Conservation (phyloP, 1,140 invertebrate genomes). For the Sycobia sp. region DNA sequence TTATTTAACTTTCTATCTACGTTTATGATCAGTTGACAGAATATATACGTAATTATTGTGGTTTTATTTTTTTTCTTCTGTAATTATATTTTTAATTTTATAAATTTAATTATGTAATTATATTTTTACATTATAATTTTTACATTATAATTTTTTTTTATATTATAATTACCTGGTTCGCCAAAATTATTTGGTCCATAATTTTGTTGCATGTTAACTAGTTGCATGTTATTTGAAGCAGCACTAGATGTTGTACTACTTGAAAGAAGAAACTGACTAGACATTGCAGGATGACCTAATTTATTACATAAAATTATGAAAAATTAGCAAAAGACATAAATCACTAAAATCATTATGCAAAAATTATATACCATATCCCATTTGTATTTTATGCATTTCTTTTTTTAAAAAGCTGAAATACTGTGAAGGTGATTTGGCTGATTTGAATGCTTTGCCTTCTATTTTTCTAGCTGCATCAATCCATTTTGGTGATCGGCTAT, state of each 20-base stretch:
- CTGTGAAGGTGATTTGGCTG: slow-evolving; percentile 21
- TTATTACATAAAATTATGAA: background rate
- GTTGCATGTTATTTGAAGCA: slow-evolving; percentile 24
- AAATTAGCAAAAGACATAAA: background rate
- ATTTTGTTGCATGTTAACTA: slow-evolving; percentile 31
- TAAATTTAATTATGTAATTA: no score
- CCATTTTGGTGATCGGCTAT: slow-evolving; percentile 29
- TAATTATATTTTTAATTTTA: no score
- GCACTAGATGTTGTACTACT: slow-evolving; percentile 33
- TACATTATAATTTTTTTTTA: no score
- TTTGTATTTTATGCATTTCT: slow-evolving; percentile 34
- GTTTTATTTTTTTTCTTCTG: no score
- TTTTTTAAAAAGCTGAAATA: slow-evolving; percentile 27
- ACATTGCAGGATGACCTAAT: slow-evolving; percentile 25
- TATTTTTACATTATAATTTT: no score
- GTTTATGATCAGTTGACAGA: no score
- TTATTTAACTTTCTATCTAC: no score
- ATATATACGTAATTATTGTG: no score
- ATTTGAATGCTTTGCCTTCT: slow-evolving; percentile 31
- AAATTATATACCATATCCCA: slow-evolving; percentile 25
- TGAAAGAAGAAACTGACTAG: slow-evolving; percentile 33
- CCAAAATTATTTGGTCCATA: slow-evolving; percentile 32
- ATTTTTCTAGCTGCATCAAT: slow-evolving; percentile 24
- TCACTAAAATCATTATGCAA: background rate
- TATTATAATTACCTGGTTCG: slow-evolving; percentile 21